These are phyloP conservation scores for Megathymus violae DNA, from an alignment of 1,140 invertebrate species.

Conservation along the genomic window DNA sequence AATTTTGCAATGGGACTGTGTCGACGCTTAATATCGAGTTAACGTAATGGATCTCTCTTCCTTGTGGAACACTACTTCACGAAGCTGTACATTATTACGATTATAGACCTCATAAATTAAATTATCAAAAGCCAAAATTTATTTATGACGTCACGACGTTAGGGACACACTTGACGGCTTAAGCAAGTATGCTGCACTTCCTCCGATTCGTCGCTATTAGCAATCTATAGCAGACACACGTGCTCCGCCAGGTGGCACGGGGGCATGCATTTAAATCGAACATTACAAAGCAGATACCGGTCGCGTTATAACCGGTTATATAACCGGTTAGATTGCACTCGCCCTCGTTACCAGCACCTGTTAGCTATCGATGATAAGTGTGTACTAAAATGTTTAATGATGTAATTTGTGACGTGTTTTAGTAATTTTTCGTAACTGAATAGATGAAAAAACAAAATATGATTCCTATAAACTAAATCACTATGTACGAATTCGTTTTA, in stretches of 20 bases:
- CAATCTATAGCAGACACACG: slow-evolving; percentile 22
- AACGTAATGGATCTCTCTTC: too few relatives aligned
- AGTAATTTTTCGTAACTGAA: not conserved
- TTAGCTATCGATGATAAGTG: not conserved
- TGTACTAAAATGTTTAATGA: not conserved
- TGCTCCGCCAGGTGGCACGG: slow-evolving; percentile 32
- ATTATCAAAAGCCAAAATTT: too few relatives aligned
- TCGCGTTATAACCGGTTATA: slow-evolving; percentile 34
- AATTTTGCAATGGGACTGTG: not conserved
- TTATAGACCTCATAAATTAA: too few relatives aligned
- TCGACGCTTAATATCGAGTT: not conserved
- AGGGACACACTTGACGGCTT: too few relatives aligned
- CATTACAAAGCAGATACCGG: slow-evolving; percentile 44
- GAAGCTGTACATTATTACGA: too few relatives aligned
- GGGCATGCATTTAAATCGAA: slow-evolving; percentile 51
- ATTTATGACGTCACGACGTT: too few relatives aligned
- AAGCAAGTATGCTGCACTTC: not conserved
- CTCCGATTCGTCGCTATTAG: slow-evolving; percentile 8
- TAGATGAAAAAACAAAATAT: too few relatives aligned
- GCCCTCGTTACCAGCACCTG: slow-evolving; percentile 13
- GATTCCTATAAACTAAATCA: too few relatives aligned
- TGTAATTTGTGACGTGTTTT: not conserved
- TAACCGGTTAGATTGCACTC: slow-evolving; percentile 6
- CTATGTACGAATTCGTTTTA: too few relatives aligned
- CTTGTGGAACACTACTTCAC: too few relatives aligned